Base-by-base conservation (phyloP, 2,797 vertebrate species). In the Sebastes elongatus region DNA sequence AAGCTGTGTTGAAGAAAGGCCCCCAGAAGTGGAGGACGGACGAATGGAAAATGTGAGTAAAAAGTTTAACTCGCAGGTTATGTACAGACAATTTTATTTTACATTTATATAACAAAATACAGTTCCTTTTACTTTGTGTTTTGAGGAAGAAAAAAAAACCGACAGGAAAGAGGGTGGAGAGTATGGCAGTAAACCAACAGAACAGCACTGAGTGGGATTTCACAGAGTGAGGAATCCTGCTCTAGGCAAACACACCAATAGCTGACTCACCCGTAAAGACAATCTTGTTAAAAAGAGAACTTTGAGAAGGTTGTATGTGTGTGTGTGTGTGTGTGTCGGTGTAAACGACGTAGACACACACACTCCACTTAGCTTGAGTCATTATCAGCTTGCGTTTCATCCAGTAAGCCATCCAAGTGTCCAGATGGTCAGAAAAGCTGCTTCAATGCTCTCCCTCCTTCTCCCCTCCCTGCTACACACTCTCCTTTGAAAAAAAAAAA, bases 371-470 rank as follows among this genome's bases (percentile, higher is more conserved):
- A 92, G 91, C 85, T 92, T 89, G 90, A 93, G 93, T 95, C 94
- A 95, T 95, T 94, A 95, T 95, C 94, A 93, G 92, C 94, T 95
- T 95, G 93, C 89, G 84, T 91, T 92, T 92, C 92, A 94, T 92
- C 89, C 92, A 91, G 84, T 94, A 94, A 94, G 88, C 93, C 85
- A 90, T 91, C 94, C 91, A 92, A 94, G 91, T 89, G 91, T 95
- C 94, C 95, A 96, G 96, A 96, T 96, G 95, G 96, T 94, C 93
- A 89, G 91, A 94, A 94, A 95, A 95, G 93, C 94, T 94, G 94
- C 93, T 93, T 92, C 91, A 87, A 78, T 84, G 84, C 90, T 86
- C 88, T 81, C 89, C 66, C 85, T 86, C 82, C 60, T 71, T 80
- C 74, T 80, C 57, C 18, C 62, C 81, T 88, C 88, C 74, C 79